phyloP scores from a whole-genome alignment of 1,140 invertebrate species.

The Drosophila subobscura region DNA sequence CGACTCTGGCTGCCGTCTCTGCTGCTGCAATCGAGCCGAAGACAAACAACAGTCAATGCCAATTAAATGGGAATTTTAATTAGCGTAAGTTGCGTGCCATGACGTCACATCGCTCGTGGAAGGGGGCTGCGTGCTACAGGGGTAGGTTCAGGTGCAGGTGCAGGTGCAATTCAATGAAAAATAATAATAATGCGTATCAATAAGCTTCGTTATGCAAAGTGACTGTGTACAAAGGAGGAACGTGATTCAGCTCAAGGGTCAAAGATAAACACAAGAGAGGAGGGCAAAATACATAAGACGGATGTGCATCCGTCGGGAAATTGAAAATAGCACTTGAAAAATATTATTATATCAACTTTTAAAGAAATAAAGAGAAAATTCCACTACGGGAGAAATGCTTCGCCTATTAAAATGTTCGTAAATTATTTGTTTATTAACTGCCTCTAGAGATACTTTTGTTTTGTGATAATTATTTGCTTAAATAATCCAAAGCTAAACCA shows the following conservation, averaged over 20 bases:
- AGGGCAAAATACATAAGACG: not conserved
- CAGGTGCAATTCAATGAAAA: conserved; percentile 28
- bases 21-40: conserved; percentile 61
- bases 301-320: too few species aligned
- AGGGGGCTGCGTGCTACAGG: not conserved
- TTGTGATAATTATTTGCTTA: too few species aligned
- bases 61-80: conserved; percentile 82
- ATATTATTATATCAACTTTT: too few species aligned
- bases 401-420: too few species aligned
- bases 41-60: conserved; percentile 78
- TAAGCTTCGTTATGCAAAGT: not conserved
- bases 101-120: conserved; percentile 43
- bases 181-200: conserved; percentile 31
- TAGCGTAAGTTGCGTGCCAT: conserved; percentile 70
- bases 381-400: too few species aligned
- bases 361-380: too few species aligned
- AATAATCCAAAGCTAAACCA: too few species aligned
- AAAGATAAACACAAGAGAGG: not conserved
- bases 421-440: too few species aligned
- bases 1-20: conserved; percentile 8
- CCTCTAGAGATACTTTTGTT: too few species aligned
- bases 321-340: too few species aligned
- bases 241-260: not conserved
- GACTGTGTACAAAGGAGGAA: conserved; percentile 6
- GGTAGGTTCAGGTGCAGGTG: not conserved